Conservation (phyloP, 1,140 invertebrate genomes). For the Drosophila trapezifrons region DNA sequence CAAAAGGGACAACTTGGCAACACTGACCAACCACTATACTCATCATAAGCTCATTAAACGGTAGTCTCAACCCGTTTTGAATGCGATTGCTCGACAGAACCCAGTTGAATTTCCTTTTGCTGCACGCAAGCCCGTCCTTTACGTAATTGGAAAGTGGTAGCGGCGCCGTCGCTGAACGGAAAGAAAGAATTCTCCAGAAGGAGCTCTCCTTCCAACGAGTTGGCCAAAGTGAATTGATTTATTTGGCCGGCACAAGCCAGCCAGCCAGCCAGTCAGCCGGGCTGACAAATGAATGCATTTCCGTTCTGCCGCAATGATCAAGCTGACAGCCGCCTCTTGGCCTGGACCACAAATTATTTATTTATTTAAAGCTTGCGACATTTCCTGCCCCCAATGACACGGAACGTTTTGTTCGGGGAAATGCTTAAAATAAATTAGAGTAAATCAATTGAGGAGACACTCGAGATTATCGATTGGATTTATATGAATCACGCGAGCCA, state of each 20-base stretch:
- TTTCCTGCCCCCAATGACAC: conserved; percentile 48
- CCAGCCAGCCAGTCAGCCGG: background rate
- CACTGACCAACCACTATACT: conserved; percentile 5
- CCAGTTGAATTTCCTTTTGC: conserved; percentile 51
- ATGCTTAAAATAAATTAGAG: conserved; percentile 38
- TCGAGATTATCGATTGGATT: conserved; percentile 32
- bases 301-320: conserved; percentile 49
- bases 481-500: background rate
- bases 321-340: conserved; percentile 46
- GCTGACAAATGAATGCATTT: conserved; percentile 78
- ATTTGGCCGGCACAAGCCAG: conserved; percentile 52
- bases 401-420: conserved; percentile 40
- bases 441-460: conserved; percentile 33
- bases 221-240: conserved; percentile 68
- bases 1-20: background rate
- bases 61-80: conserved; percentile 31
- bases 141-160: conserved; percentile 76
- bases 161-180: background rate
- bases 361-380: conserved; percentile 45
- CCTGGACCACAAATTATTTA: conserved; percentile 29
- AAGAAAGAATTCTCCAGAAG: conserved; percentile 16
- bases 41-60: conserved; percentile 66
- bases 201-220: conserved; percentile 11
- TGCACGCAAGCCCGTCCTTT: conserved; percentile 69
- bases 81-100: conserved; percentile 17